Conservation (phyloP, 2,888 invertebrate genomes). For the Aradus depressus region DNA sequence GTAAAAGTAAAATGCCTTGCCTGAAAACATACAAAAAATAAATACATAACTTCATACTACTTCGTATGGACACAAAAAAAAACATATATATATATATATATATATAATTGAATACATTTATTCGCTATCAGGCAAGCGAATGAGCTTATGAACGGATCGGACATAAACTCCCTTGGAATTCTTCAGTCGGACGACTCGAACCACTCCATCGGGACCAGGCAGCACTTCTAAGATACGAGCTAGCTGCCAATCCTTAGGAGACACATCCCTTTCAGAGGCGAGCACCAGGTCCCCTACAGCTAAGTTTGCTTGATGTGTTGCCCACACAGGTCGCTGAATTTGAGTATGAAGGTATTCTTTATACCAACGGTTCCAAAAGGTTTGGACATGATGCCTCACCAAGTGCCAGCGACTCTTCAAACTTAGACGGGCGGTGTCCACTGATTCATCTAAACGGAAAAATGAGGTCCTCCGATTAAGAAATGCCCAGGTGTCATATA, state of each 20-base stretch:
- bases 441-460: too few relatives aligned
- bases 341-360: neutral
- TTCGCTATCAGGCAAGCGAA: too few relatives aligned
- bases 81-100: too few relatives aligned
- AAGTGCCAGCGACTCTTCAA: neutral
- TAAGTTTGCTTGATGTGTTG: neutral
- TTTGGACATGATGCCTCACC: neutral
- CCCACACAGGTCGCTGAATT: conserved; percentile 5
- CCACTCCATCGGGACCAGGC: neutral
- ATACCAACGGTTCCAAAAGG: neutral
- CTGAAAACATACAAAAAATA: too few relatives aligned
- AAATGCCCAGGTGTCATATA: neutral
- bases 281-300: conserved; percentile 2
- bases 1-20: too few relatives aligned
- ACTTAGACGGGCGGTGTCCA: neutral
- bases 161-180: neutral
- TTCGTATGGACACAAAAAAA: too few relatives aligned
- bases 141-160: neutral
- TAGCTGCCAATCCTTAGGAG: conserved; percentile 3
- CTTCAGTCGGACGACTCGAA: neutral
- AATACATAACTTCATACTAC: too few relatives aligned
- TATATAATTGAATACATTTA: too few relatives aligned
- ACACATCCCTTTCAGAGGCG: neutral
- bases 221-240: conserved; percentile 1
- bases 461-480: neutral